Conservation (phyloP, 2,113 vertebrate genomes). For the Pycnonotus jocosus region DNA sequence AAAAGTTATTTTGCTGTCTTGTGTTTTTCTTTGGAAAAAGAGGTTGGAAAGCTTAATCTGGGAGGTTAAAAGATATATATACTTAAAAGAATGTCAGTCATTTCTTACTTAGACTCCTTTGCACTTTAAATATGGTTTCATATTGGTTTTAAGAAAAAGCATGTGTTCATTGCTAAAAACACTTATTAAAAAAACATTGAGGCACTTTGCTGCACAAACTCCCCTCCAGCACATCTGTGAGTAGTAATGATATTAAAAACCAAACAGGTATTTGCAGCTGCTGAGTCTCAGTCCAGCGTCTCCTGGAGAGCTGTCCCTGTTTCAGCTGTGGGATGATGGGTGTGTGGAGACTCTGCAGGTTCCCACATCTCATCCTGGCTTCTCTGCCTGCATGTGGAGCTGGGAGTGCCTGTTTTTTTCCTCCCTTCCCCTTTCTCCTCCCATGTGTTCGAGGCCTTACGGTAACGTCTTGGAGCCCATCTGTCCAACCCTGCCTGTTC, state of each 20-base stretch:
- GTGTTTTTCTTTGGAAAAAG: constrained; percentile 13
- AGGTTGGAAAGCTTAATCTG: constrained; percentile 5
- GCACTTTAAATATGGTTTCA: constrained; percentile 28
- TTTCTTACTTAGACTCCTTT: not conserved
- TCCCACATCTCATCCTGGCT: not conserved
- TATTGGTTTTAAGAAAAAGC: constrained; percentile 45
- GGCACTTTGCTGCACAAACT: not conserved
- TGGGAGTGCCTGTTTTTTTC: not conserved
- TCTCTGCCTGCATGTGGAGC: not conserved
- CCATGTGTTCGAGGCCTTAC: constrained; percentile 57
- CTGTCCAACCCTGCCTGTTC: constrained; percentile 60
- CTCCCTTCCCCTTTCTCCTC: not conserved
- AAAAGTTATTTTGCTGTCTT: constrained; percentile 22
- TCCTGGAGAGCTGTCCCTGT: not conserved
- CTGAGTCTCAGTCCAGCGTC: not conserved
- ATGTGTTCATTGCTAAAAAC: constrained; percentile 38
- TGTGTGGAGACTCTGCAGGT: not conserved
- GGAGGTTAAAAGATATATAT: constrained; percentile 17
- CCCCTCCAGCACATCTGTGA: constrained; percentile 16
- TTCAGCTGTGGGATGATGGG: not conserved
- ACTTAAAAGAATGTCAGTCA: constrained; percentile 8
- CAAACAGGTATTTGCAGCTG: constrained; percentile 50
- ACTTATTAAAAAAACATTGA: constrained; percentile 54
- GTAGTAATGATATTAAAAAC: constrained; percentile 13
- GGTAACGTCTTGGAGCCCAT: constrained; percentile 68